Base-by-base conservation (phyloP, 1,140 invertebrate species). In the Gonatopus flavifemur region DNA sequence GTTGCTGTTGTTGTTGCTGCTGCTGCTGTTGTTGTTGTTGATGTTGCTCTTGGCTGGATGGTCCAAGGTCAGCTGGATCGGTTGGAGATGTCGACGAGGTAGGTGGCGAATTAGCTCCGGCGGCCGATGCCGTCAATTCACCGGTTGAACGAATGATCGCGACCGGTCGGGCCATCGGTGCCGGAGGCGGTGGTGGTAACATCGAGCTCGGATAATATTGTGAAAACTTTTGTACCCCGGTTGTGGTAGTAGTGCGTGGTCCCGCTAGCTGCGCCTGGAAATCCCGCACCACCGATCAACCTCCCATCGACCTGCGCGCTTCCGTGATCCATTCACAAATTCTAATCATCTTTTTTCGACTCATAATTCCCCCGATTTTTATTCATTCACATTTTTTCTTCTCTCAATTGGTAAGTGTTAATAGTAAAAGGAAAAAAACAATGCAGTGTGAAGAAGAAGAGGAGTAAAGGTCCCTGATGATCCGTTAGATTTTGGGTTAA, bases 131-230 rank as follows among this genome's bases (percentile, higher is more conserved):
- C 31, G 70, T 68, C 3, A 75, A 55, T 51, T 82, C 81, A 64
- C 90, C 89, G 55, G 91, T 93, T 30, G 91, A 93, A 66, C 93
- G 83, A 63, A 97, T 93, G 57, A 98, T 96, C 18, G 95, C 93
- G 8, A 98, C 94, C 0, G 94, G 95, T 57, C 95, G 82, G 2
- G 94, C 94, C 90, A 97, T 94, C 7, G 93, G 93, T 3, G 94
- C 93, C 2, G 95, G 85, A n/a, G 94, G 94, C n/a, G 94, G 91
- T 31, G 94, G 94, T 12, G 94, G 94, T 59, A 97, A 80, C 86
- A 91, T 94, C 55, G 90, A 88, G 66, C 89, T 91, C 52, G 87
- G 85, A 79, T 94, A 94, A 77, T 95, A 95, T 63, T 93, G 90
- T 45, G 88, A 84, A 65, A 89, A 80, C 78, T 88, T 88, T 59